A percentile compares a stretch with the other conserved stretches of the same genome.
phyloP scores from a whole-genome alignment of 2,113 vertebrate species.

The Ranitomeya variabilis region DNA sequence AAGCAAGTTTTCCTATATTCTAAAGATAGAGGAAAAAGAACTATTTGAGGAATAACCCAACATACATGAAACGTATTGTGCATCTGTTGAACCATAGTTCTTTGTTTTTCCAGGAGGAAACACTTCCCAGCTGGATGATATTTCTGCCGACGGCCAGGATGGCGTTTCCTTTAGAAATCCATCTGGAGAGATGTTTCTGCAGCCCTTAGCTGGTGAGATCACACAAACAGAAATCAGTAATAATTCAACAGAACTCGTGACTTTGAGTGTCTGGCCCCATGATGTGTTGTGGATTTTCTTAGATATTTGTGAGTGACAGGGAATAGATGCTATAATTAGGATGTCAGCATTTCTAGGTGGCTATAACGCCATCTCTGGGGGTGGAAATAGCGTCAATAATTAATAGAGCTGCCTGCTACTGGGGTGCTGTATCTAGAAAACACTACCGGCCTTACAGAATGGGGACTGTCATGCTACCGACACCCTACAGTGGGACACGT shows the following conservation, averaged over 20 bases:
- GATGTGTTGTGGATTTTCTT: not conserved
- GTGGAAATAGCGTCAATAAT: not conserved
- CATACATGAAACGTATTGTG: not conserved
- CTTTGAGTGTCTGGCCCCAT: not conserved
- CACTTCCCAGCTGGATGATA: constrained; percentile 76
- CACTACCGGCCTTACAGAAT: no score
- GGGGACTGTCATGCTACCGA: not conserved
- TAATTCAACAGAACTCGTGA: not conserved
- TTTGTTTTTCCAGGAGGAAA: constrained; percentile 76
- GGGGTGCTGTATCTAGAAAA: not conserved
- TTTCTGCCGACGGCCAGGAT: constrained; percentile 82
- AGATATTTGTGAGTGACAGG: not conserved
- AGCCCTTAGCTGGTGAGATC: constrained; percentile 83
- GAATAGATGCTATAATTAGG: not conserved
- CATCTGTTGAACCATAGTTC: not conserved
- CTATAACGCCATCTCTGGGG: not conserved
- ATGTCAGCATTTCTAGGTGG: no score
- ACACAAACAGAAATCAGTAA: not conserved
- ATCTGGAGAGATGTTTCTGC: constrained; percentile 85
- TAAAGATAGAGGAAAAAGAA: no score
- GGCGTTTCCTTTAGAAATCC: constrained; percentile 87
- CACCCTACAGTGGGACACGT: not conserved
- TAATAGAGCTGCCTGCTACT: not conserved
- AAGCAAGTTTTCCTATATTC: no score
- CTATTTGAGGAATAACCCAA: not conserved